These are phyloP conservation scores for Nycticorax nycticorax DNA, from an alignment of 2,113 vertebrate genomes.

Conservation along the genomic window DNA sequence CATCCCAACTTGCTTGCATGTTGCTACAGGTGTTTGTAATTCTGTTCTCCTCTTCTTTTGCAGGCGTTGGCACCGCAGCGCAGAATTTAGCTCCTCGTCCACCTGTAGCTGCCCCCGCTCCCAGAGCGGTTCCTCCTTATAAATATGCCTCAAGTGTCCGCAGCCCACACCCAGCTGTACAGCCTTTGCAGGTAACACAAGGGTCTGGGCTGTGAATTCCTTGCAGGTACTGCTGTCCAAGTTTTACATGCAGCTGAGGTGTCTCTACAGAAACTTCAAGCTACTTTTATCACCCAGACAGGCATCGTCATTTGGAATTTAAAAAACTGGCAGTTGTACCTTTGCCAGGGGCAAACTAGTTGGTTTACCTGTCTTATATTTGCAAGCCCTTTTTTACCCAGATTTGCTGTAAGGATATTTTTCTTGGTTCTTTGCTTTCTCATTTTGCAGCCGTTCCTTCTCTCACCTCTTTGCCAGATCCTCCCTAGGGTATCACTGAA, in stretches of 20 bases:
- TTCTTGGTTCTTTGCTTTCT: neutral
- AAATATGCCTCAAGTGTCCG: constrained; percentile 91
- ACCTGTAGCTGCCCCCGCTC: constrained; percentile 82
- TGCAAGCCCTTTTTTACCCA: neutral
- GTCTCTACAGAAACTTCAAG: neutral
- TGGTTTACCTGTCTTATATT: neutral
- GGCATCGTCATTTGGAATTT: neutral
- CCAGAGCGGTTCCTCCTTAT: constrained; percentile 89
- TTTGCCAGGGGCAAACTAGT: neutral
- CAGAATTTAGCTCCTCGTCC: constrained; percentile 87
- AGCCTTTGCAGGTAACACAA: constrained; percentile 88
- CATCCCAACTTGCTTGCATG: fast-evolving
- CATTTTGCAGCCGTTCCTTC: fast-evolving
- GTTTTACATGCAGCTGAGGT: neutral
- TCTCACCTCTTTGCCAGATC: neutral
- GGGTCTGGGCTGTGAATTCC: neutral
- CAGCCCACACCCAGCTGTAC: constrained; percentile 89
- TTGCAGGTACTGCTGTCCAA: neutral
- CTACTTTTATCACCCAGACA: neutral
- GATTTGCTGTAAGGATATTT: neutral
- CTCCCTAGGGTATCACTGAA: neutral
- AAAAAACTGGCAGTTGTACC: neutral
- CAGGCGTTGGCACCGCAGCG: constrained; percentile 76
- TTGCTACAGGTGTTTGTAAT: neutral
- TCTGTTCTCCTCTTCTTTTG: neutral